Conservation (phyloP, 2,888 invertebrate genomes). For the Drosophila niveifrons region DNA sequence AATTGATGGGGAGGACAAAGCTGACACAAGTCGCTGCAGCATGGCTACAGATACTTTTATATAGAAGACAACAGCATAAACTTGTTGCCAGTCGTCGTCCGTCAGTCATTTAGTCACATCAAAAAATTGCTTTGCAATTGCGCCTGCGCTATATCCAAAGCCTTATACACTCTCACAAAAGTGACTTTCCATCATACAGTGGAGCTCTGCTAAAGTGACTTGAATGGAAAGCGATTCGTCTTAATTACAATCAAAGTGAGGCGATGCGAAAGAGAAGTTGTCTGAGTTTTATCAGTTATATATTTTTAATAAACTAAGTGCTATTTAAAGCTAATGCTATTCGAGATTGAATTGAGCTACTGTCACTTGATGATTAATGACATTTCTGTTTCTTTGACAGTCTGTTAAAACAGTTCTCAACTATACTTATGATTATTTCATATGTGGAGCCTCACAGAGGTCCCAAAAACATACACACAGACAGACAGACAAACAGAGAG, state of each 20-base stretch:
- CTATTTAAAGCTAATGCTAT: conserved; percentile 1
- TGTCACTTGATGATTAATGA: conserved; percentile 28
- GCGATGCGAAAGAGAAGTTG: no score
- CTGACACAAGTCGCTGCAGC: conserved; percentile 59
- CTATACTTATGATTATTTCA: conserved; percentile 33
- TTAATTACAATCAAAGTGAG: not conserved
- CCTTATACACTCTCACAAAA: not conserved
- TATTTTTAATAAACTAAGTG: not conserved
- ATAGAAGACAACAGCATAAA: conserved; percentile 22
- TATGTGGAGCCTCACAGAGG: conserved; percentile 24
- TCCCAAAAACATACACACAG: conserved; percentile 14
- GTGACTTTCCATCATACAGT: conserved; percentile 36
- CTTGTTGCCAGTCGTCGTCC: conserved; percentile 61
- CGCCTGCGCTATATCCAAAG: conserved; percentile 62
- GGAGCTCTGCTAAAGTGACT: conserved; percentile 5
- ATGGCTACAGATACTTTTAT: conserved; percentile 31
- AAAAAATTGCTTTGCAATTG: conserved; percentile 47
- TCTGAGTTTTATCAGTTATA: not conserved
- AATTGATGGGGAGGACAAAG: conserved; percentile 71
- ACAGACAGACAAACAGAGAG: conserved; percentile 3
- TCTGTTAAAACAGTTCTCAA: conserved; percentile 31
- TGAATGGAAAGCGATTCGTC: not conserved
- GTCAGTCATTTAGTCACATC: conserved; percentile 53
- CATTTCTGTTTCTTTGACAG: conserved; percentile 22
- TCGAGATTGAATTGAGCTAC: not conserved